These are phyloP conservation scores for Corythucha ciliata DNA, from an alignment of 2,888 invertebrate genomes.

Conservation along the genomic window DNA sequence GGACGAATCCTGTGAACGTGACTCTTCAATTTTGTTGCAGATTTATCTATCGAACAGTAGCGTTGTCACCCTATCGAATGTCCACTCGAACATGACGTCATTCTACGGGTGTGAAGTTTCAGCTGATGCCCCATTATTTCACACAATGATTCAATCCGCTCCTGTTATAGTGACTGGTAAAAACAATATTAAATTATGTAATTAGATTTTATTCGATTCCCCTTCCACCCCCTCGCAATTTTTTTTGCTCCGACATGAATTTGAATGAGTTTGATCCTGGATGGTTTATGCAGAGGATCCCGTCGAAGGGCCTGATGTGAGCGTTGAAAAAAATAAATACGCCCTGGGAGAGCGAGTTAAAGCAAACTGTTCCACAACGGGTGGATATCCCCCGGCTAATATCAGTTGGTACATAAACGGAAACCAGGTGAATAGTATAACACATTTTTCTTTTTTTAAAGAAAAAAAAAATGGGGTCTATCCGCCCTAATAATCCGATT, in stretches of 20 bases:
- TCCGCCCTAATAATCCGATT: too few relatives aligned
- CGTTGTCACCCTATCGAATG: slow-evolving; percentile 57
- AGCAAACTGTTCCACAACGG: slow-evolving; percentile 43
- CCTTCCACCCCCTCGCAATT: too few relatives aligned
- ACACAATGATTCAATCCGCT: slow-evolving; percentile 54
- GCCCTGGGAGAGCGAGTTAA: slow-evolving; percentile 43
- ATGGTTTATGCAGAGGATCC: slow-evolving; percentile 45
- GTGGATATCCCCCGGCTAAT: slow-evolving; percentile 43
- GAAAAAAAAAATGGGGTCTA: too few relatives aligned
- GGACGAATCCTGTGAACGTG: too few relatives aligned
- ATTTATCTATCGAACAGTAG: slow-evolving; percentile 52
- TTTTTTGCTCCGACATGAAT: too few relatives aligned
- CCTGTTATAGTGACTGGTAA: slow-evolving; percentile 59
- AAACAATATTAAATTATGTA: too few relatives aligned
- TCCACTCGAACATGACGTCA: slow-evolving; percentile 57
- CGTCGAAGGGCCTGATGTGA: slow-evolving; percentile 40
- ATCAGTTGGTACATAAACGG: slow-evolving; percentile 45
- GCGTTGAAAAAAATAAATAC: slow-evolving; percentile 42
- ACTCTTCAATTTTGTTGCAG: too few relatives aligned
- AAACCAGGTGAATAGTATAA: slow-evolving; percentile 40
- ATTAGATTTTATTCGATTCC: too few relatives aligned
- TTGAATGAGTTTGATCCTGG: too few relatives aligned
- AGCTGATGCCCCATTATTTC: slow-evolving; percentile 59
- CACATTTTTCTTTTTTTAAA: too few relatives aligned
- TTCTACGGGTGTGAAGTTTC: slow-evolving; percentile 65